These are phyloP conservation scores for Diplogasteroides magnus DNA, from an alignment of 1,140 invertebrate genomes.

Conservation along the genomic window DNA sequence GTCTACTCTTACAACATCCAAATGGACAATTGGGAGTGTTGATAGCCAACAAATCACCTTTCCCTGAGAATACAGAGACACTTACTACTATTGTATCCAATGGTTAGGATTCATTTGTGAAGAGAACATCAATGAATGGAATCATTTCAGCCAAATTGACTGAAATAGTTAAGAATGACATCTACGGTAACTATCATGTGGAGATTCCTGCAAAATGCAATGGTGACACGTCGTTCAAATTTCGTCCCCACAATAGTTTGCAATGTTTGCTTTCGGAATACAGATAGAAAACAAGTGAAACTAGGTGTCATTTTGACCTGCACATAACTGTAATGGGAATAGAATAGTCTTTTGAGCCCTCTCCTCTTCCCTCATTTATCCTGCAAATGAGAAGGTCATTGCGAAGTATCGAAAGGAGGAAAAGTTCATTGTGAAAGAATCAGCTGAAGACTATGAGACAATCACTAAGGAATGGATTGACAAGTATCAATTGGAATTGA, in stretches of 20 bases:
- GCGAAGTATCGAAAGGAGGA: constrained; percentile 74
- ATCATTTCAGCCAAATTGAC: constrained; percentile 9
- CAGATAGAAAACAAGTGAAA: not conserved
- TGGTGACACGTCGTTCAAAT: constrained; percentile 10
- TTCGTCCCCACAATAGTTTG: too few relatives aligned
- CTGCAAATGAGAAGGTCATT: constrained; percentile 84
- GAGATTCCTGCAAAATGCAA: constrained; percentile 23
- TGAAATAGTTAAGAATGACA: constrained; percentile 35
- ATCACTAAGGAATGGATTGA: constrained; percentile 72
- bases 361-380: constrained; percentile 79
- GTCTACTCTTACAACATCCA: constrained; percentile 19
- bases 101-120: not conserved
- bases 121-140: not conserved
- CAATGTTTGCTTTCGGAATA: not conserved
- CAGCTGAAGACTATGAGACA: constrained; percentile 72
- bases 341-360: constrained; percentile 63
- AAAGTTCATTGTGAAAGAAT: constrained; percentile 74
- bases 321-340: not conserved
- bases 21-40: constrained; percentile 26
- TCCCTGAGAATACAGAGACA: constrained; percentile 23
- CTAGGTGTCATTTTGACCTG: constrained; percentile 2
- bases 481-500: constrained; percentile 16
- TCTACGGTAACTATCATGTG: constrained; percentile 34
- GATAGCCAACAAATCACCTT: constrained; percentile 28
- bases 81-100: too few relatives aligned